A percentile compares a stretch with the other conserved stretches of the same genome.
phyloP scores from a whole-genome alignment of 37 sponge, comb jelly and placozoan genomes.

The Lycopodina hypogea region DNA sequence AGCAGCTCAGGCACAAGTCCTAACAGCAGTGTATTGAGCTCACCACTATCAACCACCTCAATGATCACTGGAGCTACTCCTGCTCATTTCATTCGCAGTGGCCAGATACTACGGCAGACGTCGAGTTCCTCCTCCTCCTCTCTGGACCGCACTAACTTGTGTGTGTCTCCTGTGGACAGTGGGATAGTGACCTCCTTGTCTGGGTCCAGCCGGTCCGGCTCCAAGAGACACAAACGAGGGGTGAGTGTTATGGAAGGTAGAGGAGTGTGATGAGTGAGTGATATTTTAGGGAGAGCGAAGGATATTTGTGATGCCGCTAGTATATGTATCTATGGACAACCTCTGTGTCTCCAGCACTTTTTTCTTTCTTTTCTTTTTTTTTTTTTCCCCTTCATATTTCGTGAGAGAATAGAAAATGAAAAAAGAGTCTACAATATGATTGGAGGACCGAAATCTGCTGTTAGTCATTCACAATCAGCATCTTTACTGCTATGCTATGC shows the following conservation, averaged over 20 bases:
- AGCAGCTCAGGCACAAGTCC: neutral
- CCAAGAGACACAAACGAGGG: constrained; percentile 17
- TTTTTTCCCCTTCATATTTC: too few relatives aligned
- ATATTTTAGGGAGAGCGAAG: too few relatives aligned
- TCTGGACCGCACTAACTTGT: neutral
- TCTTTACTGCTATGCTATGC: too few relatives aligned
- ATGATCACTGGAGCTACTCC: neutral
- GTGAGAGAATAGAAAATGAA: too few relatives aligned
- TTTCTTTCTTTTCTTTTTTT: too few relatives aligned
- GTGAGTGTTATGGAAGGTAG: neutral
- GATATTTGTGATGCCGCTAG: too few relatives aligned
- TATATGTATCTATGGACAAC: too few relatives aligned
- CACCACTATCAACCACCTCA: neutral
- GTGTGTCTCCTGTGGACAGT: neutral
- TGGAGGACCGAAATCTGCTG: too few relatives aligned
- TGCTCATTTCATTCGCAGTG: neutral
- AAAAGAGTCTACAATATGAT: too few relatives aligned
- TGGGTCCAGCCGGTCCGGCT: neutral
- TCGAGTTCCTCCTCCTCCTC: constrained; percentile 20
- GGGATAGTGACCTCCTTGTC: neutral
- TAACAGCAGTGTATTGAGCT: neutral
- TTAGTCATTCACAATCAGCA: too few relatives aligned
- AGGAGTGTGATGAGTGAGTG: too few relatives aligned
- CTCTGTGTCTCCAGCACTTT: too few relatives aligned
- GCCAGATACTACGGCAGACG: neutral